Conservation (phyloP, 2,797 vertebrate genomes). For the Danio jaintianensis region DNA sequence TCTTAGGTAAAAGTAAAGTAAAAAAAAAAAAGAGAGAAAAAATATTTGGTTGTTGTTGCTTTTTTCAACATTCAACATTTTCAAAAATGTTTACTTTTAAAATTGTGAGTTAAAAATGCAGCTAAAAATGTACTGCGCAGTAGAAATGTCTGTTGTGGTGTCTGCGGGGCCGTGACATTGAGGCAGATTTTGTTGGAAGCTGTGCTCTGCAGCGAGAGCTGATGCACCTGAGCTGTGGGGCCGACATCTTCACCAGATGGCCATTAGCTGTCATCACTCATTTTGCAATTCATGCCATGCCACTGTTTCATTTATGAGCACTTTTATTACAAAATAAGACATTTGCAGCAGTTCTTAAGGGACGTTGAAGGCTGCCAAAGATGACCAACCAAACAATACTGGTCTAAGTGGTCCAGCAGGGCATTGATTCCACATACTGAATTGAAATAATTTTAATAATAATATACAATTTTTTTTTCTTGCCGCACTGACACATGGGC, state of each 20-base stretch:
- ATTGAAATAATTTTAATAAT: constrained; percentile 18
- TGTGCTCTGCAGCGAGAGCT: background rate
- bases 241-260: constrained; percentile 28
- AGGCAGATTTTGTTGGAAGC: constrained; percentile 21
- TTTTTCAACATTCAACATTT: no score
- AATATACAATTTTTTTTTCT: background rate
- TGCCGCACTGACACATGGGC: background rate
- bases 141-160: background rate
- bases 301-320: constrained; percentile 36
- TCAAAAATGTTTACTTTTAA: no score
- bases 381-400: background rate
- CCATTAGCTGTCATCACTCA: constrained; percentile 23
- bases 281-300: constrained; percentile 33
- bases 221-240: constrained; percentile 15
- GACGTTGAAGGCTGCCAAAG: background rate
- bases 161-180: background rate
- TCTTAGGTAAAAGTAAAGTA: no score
- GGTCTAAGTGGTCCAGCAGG: constrained; percentile 30
- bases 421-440: background rate
- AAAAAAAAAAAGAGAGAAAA: no score
- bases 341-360: background rate
- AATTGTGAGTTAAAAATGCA: no score
- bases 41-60: no score
- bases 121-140: background rate
- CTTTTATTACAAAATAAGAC: constrained; percentile 24